These are phyloP conservation scores for Myiagra hebetior DNA, from an alignment of 2,113 vertebrate genomes.

Conservation along the genomic window DNA sequence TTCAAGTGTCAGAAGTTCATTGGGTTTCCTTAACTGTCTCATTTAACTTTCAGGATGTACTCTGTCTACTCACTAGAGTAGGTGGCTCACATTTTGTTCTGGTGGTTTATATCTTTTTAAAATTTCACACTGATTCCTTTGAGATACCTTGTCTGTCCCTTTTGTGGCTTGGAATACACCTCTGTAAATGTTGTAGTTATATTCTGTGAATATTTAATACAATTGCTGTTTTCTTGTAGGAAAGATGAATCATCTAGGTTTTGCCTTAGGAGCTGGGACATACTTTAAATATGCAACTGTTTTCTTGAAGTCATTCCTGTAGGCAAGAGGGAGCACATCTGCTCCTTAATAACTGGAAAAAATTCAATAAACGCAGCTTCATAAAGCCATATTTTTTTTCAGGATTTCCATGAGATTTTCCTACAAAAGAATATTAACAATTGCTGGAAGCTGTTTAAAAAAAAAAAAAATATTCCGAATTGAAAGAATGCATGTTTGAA, in stretches of 20 bases:
- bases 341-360: neutral
- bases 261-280: neutral
- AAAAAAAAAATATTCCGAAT: neutral
- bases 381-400: neutral
- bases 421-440: neutral
- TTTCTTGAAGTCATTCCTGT: neutral
- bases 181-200: neutral
- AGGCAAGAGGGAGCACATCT: neutral
- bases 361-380: neutral
- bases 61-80: neutral
- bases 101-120: accelerated
- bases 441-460: neutral
- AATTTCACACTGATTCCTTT: neutral
- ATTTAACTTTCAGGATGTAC: neutral
- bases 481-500: neutral
- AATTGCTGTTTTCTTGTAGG: neutral
- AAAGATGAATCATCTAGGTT: neutral
- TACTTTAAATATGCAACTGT: neutral
- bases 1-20: neutral
- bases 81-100: neutral
- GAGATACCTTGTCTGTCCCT: neutral
- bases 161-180: neutral
- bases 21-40: neutral
- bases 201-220: neutral
- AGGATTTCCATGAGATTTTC: neutral